Base-by-base conservation (phyloP, 2,888 invertebrate species). In the Zelleria hepariella region DNA sequence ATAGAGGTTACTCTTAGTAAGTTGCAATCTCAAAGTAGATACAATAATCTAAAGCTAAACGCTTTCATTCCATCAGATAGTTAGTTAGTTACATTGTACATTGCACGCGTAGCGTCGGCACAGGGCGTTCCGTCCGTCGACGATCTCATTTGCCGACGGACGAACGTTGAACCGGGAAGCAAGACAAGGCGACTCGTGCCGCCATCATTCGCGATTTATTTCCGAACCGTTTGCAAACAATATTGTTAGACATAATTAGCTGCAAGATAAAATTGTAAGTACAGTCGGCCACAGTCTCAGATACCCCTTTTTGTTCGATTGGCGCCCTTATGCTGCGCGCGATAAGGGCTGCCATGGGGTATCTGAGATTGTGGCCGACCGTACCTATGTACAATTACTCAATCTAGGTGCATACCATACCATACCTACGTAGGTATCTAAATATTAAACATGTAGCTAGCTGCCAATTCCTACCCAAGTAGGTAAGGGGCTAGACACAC, bases 81-180 rank as follows among this genome's bases (percentile, higher is more conserved):
- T n/a, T n/a, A n/a, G n/a, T n/a, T n/a, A n/a, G n/a, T n/a, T n/a
- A n/a, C n/a, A n/a, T n/a, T n/a, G n/a, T n/a, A n/a, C n/a, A n/a
- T n/a, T n/a, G 42, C 42, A 8, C 2, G 2, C 5, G 42, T n/a
- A 8, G 42, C 32, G 42, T 5, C 10, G 54, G 25, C 26, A 15
- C 23, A 24, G 23, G 71, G 69, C 70, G 72, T 70, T 73, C 67
- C 68, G 71, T 73, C 67, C 68, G 71, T 68, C 67, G 69, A 69
- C 72, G 74, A 72, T 74, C 75, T 73, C 75, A 74, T 74, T 77
- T 77, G 57, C 47, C 49, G 58, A 58, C 57, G 58, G 58, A 70
- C 71, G 79, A 67, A 59, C 78, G 70, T 75, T 78, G 78, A 78
- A 77, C 78, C 78, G 70, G 77, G 78, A 78, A 79, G 65, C 70